These are phyloP conservation scores for Fragariocoptes setiger DNA, from an alignment of 1,140 invertebrate genomes.

Conservation along the genomic window DNA sequence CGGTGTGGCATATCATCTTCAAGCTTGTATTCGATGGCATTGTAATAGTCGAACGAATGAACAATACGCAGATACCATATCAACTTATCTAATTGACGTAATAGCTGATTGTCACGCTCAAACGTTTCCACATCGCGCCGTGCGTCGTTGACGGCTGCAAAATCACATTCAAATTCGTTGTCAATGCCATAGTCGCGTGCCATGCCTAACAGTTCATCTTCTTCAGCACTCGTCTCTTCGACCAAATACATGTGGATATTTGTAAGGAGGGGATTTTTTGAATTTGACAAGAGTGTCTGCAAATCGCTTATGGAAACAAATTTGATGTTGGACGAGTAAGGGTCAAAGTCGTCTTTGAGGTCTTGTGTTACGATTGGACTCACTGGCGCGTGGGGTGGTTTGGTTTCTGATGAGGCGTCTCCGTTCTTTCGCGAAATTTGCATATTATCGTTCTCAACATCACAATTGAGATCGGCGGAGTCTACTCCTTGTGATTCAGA, in stretches of 20 bases:
- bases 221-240: slow-evolving; percentile 89
- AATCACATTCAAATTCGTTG: slow-evolving; percentile 21
- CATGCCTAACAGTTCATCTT: slow-evolving; percentile 76
- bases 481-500: no score
- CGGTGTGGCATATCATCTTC: slow-evolving; percentile 99
- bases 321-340: no score
- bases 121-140: no score
- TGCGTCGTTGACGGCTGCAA: no score
- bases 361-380: no score
- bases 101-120: slow-evolving; percentile 36
- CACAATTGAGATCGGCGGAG: no score
- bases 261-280: slow-evolving; percentile 73
- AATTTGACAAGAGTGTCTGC: slow-evolving; percentile 27
- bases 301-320: no score
- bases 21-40: slow-evolving; percentile 90
- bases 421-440: no score
- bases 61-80: slow-evolving; percentile 81
- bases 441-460: no score
- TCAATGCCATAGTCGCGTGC: slow-evolving; percentile 22
- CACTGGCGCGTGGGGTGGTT: no score
- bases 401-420: no score
- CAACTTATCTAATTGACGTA: slow-evolving; percentile 41
- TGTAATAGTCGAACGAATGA: slow-evolving; percentile 96
- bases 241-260: slow-evolving; percentile 95
- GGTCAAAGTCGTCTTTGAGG: no score